Evolutionary conservation across 2,888 invertebrate genomes (phyloP).

Genomic region (Acleris holmiana): DNA sequence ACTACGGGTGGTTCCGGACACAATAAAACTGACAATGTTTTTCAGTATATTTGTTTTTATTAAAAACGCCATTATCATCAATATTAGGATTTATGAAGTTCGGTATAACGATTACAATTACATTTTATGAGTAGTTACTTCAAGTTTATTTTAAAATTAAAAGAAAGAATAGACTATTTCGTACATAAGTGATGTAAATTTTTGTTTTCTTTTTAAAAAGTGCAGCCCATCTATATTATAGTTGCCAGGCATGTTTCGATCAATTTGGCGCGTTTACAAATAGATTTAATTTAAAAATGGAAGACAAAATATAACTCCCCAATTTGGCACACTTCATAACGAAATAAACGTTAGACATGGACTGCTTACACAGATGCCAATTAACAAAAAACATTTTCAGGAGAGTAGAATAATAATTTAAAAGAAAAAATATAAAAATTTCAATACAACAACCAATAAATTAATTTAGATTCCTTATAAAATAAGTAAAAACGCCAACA

Average conservation of each 20-base stretch:
- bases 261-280: conserved; percentile 45
- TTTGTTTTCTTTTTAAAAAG: conserved; percentile 40
- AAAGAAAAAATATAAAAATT: conserved; percentile 73
- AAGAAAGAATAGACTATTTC: conserved; percentile 72
- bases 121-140: conserved; percentile 81
- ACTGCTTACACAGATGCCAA: conserved; percentile 77
- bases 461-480: conserved; percentile 84
- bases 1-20: conserved; percentile 43
- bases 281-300: conserved; percentile 53
- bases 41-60: conserved; percentile 83
- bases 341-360: conserved; percentile 55
- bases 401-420: conserved; percentile 78
- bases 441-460: conserved; percentile 84
- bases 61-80: conserved; percentile 85
- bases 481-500: conserved; percentile 85
- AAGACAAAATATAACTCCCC: conserved; percentile 63
- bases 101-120: conserved; percentile 83
- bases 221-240: conserved; percentile 58
- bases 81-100: conserved; percentile 85
- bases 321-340: conserved; percentile 64
- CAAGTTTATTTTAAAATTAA: conserved; percentile 77
- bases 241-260: conserved; percentile 37
- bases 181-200: conserved; percentile 50
- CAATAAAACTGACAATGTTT: conserved; percentile 76
- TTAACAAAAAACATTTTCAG: conserved; percentile 68